Conservation (phyloP, 2,797 vertebrate genomes). For the Neostethus bicornis region DNA sequence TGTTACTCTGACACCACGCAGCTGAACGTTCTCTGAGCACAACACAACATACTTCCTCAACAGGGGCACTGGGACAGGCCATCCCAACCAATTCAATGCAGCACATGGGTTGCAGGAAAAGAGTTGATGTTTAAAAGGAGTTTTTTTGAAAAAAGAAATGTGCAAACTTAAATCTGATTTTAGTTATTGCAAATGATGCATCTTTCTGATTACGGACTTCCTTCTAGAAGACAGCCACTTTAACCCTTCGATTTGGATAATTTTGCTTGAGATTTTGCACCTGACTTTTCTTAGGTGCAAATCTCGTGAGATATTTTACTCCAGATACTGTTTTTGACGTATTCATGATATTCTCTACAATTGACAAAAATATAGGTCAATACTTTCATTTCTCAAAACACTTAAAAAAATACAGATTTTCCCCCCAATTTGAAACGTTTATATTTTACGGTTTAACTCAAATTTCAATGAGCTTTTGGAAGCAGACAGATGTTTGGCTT, state of each 20-base stretch:
- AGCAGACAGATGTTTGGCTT: too few species aligned
- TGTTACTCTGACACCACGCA: constrained; percentile 43
- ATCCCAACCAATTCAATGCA: constrained; percentile 13
- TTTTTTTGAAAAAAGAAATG: background rate
- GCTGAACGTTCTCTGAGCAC: constrained; percentile 37
- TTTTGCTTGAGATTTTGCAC: background rate
- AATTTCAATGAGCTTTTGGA: too few species aligned
- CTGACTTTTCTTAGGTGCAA: background rate
- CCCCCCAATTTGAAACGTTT: too few species aligned
- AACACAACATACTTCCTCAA: constrained; percentile 50
- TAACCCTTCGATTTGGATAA: constrained; percentile 1
- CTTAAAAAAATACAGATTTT: too few species aligned
- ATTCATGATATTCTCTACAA: background rate
- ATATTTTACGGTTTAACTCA: too few species aligned
- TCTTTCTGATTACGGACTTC: background rate
- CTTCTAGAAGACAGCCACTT: background rate
- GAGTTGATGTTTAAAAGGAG: background rate
- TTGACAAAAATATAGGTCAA: too few species aligned
- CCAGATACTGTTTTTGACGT: too few species aligned
- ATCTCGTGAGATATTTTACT: background rate
- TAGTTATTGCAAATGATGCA: background rate
- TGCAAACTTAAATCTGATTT: background rate
- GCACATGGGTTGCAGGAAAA: background rate
- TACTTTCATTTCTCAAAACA: too few species aligned
- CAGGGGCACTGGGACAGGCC: constrained; percentile 41